Evolutionary conservation across 1,140 invertebrate genomes (phyloP).

Genomic region (Maniola jurtina): DNA sequence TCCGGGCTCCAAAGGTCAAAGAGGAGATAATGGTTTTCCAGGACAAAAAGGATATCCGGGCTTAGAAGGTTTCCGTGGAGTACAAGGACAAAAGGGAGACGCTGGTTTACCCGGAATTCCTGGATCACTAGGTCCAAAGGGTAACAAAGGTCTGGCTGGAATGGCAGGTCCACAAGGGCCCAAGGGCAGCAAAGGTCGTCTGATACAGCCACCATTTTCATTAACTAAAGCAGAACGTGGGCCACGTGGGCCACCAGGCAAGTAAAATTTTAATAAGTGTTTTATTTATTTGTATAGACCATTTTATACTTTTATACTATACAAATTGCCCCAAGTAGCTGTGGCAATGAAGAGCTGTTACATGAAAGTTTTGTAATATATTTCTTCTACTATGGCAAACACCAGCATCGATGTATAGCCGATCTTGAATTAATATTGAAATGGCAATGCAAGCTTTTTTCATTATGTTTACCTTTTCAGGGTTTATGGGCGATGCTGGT

Average conservation of each 20-base stretch:
- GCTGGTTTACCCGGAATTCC: conserved; percentile 85
- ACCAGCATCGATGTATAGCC: too few species aligned
- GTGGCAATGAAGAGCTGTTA: too few species aligned
- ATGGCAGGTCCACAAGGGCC: conserved; percentile 77
- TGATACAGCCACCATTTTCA: conserved; percentile 42
- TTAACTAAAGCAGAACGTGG: conserved; percentile 58
- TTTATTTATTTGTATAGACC: too few species aligned
- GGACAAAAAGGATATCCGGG: conserved; percentile 71
- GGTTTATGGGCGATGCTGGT: conserved; percentile 81
- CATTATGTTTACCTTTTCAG: conserved; percentile 46
- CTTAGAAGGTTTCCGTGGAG: conserved; percentile 77
- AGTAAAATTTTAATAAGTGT: background rate
- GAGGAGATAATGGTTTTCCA: conserved; percentile 75
- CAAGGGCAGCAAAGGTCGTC: conserved; percentile 73
- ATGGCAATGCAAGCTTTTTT: background rate
- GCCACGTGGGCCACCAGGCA: conserved; percentile 74
- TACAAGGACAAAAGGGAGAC: conserved; percentile 58
- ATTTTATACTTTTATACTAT: too few species aligned
- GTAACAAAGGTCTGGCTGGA: conserved; percentile 75
- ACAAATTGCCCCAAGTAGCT: too few species aligned
- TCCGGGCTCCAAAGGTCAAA: conserved; percentile 71
- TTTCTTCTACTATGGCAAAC: too few species aligned
- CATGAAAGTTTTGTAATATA: too few species aligned
- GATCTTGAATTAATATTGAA: background rate
- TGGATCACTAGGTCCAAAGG: conserved; percentile 77